Evolutionary conservation across 2,797 vertebrate genomes (phyloP).

Genomic region (Ataeniobius toweri): DNA sequence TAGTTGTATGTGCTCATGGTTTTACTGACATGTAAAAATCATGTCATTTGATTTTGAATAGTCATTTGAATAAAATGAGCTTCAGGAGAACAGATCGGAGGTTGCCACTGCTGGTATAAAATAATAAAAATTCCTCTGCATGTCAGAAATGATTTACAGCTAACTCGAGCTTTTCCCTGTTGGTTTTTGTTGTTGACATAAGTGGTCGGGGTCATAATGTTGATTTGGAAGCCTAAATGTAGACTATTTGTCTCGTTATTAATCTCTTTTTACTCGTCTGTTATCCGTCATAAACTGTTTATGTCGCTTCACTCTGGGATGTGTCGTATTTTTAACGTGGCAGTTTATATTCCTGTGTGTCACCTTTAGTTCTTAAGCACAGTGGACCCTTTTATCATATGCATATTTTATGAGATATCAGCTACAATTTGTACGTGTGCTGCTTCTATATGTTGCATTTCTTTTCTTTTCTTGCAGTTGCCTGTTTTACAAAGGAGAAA

Average conservation of each 20-base stretch:
- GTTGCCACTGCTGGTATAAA: not conserved
- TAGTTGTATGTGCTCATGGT: not conserved
- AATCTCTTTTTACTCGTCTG: not conserved
- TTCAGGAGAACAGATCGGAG: not conserved
- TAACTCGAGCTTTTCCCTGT: constrained; percentile 18
- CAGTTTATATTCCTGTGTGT: not conserved
- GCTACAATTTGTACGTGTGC: constrained; percentile 18
- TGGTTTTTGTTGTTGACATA: constrained; percentile 9
- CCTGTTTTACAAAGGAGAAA: constrained; percentile 2
- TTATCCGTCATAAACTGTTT: not conserved
- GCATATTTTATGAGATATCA: constrained; percentile 55
- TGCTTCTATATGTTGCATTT: not conserved
- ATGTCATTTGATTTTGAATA: not conserved
- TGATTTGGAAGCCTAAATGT: constrained; percentile 11
- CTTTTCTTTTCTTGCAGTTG: constrained; percentile 3
- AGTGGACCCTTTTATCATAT: constrained; percentile 38
- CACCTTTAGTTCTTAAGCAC: constrained; percentile 20
- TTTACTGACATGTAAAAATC: not conserved
- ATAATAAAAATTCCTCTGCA: not conserved
- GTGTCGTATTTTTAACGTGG: not conserved
- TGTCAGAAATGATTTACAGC: not conserved
- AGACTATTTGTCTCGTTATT: not conserved
- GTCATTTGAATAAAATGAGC: not conserved
- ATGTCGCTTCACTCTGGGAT: not conserved
- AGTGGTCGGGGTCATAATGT: constrained; percentile 15